phyloP scores from a whole-genome alignment of 2,888 invertebrate species.

The Tetranychus piercei region DNA sequence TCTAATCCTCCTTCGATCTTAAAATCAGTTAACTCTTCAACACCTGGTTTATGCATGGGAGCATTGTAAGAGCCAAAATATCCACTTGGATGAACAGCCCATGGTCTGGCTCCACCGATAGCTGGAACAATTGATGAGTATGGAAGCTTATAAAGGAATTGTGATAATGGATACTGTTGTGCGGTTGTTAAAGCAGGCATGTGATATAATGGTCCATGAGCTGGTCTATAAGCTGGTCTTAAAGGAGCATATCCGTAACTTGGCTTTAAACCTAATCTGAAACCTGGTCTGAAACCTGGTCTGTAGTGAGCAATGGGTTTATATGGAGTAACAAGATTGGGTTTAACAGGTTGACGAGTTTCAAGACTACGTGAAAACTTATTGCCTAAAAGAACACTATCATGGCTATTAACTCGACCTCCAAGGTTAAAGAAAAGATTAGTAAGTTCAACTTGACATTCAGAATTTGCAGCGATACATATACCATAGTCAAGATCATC shows the following conservation, averaged over 20 bases:
- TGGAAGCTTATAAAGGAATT: background rate
- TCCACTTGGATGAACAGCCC: background rate
- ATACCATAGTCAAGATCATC: constrained; percentile 9
- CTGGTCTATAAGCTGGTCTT: no score
- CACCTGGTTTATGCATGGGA: background rate
- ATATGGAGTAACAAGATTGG: background rate
- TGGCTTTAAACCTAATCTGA: no score
- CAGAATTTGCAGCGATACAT: background rate
- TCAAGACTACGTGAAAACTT: no score
- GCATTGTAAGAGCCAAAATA: background rate
- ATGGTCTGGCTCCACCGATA: background rate
- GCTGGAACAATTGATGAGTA: background rate
- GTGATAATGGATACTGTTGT: no score
- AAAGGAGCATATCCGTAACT: no score
- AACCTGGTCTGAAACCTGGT: no score
- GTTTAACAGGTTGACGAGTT: background rate
- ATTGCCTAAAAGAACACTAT: background rate
- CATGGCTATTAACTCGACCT: background rate
- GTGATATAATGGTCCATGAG: no score
- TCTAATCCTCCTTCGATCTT: background rate
- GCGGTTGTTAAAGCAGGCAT: no score
- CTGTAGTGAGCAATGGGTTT: no score
- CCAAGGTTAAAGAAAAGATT: background rate
- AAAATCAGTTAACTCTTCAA: background rate
- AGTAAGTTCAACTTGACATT: background rate